Base-by-base conservation (phyloP, 1,140 invertebrate genomes). In the Ceratina calcarata region DNA sequence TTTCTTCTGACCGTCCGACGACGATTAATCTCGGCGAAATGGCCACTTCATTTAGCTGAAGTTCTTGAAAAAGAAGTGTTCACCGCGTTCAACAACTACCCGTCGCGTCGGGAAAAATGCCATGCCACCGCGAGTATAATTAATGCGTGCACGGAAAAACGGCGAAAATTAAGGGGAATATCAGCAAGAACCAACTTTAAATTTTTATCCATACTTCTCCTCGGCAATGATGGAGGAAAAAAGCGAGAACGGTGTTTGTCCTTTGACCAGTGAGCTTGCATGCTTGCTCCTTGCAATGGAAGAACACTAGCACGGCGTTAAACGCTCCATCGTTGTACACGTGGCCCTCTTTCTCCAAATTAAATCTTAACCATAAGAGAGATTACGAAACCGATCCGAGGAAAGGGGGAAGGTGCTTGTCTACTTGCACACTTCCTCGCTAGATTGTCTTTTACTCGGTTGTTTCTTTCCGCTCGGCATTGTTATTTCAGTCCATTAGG, bases 101-200 rank as follows among this genome's bases (percentile, higher is more conserved):
- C 37, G 37, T 57, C 18, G 49, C 51, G 60, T 20, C 49, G 68
- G 55, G 60, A 20, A 32, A 65, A 72, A 78, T 53, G 27, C 67
- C 55, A 2, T 57, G n/a, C n/a, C 45, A 49, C 72, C 58, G 13
- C 49, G 13, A 22, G 64, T 66, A 76, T 76, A 62, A 80, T 76
- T 76, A 80, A 80, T 55, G 72, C 78, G 57, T 61, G n/a, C 57
- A 53, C 72, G 20, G 27, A 80, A 76, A 68, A 76, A 76, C 73
- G 67, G 15, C 65, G 49, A 16, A 55, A 1, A 15, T 10, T 18
- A 62, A 24, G 72, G 53, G 22, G 27, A 20, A 66, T 55, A 45
- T 16, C 8, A 0, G 45, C 49, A 60, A 78, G 49, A 49, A 32
- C 60, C 22, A 22, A 55, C 60, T 77, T 49, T 2, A n/a, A 68